Evolutionary conservation across 2,797 vertebrate species (phyloP), one percentile per base, ranked within the genome.

Genomic region (Lacerta agilis): DNA sequence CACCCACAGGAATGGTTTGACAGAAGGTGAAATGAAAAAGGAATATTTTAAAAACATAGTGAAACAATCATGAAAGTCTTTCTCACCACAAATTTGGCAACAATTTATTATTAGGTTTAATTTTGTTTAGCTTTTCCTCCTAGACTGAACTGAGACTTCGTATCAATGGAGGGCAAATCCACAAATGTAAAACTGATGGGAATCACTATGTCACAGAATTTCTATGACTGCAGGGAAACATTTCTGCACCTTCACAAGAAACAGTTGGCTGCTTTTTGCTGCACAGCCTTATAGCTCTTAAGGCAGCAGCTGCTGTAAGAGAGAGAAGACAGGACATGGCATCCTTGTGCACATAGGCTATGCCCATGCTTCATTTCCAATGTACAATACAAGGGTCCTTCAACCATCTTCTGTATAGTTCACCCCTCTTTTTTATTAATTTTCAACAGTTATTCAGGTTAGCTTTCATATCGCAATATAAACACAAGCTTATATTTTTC

Each of bases 351-450:
- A 83, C n/a, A 0, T 27, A 77, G 25, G 18, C 73, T 84, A 75
- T 45, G 45, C 5, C 2, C 45, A 73, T 87, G 23, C 83, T 29
- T 79, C 0, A 77, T 86, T 82, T 58, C 83, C 67, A 89, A 72
- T 1, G 29, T 25, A 83, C 7, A 3, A 33, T 71, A 71, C 88
- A 85, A 0, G 75, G 71, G 82, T 86, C 4, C 20, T 85, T 71
- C 86, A 49, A 29, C 20, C 71, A 87, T 43, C 43, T 0, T 43
- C 7, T 55, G 13, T 55, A 55, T 55, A 77, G 29, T 86, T 92
- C 87, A 79, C 85, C n/a, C 82, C 79, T 71, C 23, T 29, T 67
- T 66, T 82, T 15, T 67, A 29, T 73, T 36, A 41, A 88, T 69
- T 80, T 38, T 27, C 0, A 0, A 36, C 38, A 80, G 27, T 8